Base-by-base conservation (phyloP, 2,888 invertebrate genomes). In the Tetranychus piercei region DNA sequence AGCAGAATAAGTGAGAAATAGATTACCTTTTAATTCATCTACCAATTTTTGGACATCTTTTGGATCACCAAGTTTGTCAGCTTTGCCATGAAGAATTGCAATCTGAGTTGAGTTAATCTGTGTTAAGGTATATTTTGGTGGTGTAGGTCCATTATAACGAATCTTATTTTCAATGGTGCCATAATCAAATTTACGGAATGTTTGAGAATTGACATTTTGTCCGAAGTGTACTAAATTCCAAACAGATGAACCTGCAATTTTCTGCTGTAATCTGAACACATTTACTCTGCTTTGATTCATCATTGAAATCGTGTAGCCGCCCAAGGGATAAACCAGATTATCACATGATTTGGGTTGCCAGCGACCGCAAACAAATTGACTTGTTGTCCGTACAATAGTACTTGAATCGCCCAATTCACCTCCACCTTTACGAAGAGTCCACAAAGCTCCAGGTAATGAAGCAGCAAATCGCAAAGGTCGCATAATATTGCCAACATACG, bases 161-260 rank as follows among this genome's bases (percentile, higher is more conserved):
- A 81, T 80, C 55, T 85, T 76, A 80, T 90, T 90, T n/a, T 83
- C 85, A 3, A 80, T 80, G 0, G 80, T 74, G 0, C 90, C 90
- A 79, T 88, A 90, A 81, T 91, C 90, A 79, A 86, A 91, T 80
- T 86, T 86, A 79, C 87, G 86, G 79, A 90, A 90, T 75, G 84
- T 83, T 0, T 86, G 86, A 20, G 80, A 78, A 55, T 74, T 74
- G 15, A 77, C 76, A 45, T 77, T 79, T 82, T 91, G 91, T 0
- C 84, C 87, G 80, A 86, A 91, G 81, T 92, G 91, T 1, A 88
- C 81, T 8, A 91, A 79, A 0, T 89, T 88, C 81, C 87, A 88
- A 0, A 88, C 86, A 0, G 90, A 90, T 0, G 88, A 87, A 0
- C 90, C 90, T 0, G 90, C 89, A 0, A 91, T 90, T 1, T 86